Evolutionary conservation across 2,797 vertebrate genomes (phyloP).

Genomic region (Leptoclinus maculatus): DNA sequence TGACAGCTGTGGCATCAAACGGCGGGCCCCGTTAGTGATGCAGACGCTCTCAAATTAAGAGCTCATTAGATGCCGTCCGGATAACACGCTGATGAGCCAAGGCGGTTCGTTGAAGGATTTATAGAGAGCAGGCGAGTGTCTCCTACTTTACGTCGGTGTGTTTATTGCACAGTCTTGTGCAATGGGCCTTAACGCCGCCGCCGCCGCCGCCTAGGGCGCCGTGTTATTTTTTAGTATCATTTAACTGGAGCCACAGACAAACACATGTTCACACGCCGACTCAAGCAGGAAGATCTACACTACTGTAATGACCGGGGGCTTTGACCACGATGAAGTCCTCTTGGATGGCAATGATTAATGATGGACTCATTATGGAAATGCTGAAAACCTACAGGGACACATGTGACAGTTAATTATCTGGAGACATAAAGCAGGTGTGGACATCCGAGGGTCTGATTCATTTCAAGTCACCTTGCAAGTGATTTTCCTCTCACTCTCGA

Average conservation of each 20-base stretch:
- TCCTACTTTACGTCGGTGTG: constrained; percentile 39
- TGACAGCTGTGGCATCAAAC: constrained; percentile 75
- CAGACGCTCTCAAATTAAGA: constrained; percentile 67
- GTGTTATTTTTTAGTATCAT: constrained; percentile 31
- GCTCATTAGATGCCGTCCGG: constrained; percentile 68
- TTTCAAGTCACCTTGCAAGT: constrained; percentile 39
- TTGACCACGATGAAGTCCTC: constrained; percentile 34
- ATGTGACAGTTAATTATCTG: constrained; percentile 68
- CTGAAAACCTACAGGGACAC: constrained; percentile 47
- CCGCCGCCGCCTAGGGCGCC: constrained; percentile 26
- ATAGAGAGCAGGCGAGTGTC: constrained; percentile 41
- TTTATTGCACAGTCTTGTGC: constrained; percentile 62
- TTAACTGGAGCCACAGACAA: neutral
- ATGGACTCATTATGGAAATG: constrained; percentile 58
- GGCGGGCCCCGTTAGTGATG: constrained; percentile 64
- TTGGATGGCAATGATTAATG: constrained; percentile 56
- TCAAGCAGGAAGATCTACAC: neutral
- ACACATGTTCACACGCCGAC: neutral
- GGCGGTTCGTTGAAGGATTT: constrained; percentile 57
- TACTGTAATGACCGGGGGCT: neutral
- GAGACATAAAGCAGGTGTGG: constrained; percentile 61
- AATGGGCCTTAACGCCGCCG: constrained; percentile 40
- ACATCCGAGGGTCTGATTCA: constrained; percentile 51
- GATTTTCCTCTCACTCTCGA: constrained; percentile 17
- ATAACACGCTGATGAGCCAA: constrained; percentile 65